Conservation (phyloP, 2,113 vertebrate species). For the Diadophis punctatus region DNA sequence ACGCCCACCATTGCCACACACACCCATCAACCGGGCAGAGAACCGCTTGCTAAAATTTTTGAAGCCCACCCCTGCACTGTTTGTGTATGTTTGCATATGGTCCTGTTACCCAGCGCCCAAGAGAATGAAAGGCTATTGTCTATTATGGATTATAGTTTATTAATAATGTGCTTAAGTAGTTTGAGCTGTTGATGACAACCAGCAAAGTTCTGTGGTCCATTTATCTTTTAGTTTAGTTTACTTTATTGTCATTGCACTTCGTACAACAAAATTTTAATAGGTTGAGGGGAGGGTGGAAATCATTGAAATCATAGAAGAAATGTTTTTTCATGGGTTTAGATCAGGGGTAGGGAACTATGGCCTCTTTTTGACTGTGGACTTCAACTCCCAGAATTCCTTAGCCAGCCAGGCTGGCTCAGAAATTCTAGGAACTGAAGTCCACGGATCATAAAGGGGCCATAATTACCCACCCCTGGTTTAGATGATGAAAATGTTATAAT, state of each 20-base stretch:
- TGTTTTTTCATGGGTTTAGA: neutral
- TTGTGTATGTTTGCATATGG: neutral
- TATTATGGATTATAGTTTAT: neutral
- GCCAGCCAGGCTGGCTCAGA: neutral
- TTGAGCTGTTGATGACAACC: neutral
- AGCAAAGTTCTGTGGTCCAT: neutral
- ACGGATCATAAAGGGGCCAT: neutral
- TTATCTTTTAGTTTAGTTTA: neutral
- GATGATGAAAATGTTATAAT: neutral
- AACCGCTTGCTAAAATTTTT: no score
- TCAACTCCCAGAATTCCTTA: neutral
- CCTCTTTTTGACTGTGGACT: neutral
- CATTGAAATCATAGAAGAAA: neutral
- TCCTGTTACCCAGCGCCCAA: neutral
- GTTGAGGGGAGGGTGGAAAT: neutral
- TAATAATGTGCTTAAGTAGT: neutral
- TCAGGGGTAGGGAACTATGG: neutral
- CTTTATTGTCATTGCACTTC: no score
- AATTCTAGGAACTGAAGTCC: neutral
- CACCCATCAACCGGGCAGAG: no score
- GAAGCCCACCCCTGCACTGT: no score
- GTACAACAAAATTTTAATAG: neutral
- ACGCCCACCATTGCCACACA: no score
- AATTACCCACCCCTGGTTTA: neutral
- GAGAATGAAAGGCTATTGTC: neutral